Base-by-base conservation (phyloP, 2,113 vertebrate genomes). In the Opisthocomus hoazin region DNA sequence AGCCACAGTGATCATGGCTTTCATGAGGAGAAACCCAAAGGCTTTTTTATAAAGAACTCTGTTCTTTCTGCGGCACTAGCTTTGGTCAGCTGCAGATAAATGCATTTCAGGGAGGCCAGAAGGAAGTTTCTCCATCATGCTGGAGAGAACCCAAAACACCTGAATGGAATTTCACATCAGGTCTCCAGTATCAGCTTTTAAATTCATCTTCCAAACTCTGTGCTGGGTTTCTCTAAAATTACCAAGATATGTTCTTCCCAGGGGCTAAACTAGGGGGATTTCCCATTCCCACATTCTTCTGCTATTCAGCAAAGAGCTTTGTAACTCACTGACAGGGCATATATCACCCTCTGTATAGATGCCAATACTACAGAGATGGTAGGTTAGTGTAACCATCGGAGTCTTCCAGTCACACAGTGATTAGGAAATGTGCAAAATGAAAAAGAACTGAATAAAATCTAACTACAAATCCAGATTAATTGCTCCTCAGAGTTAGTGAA, bases 231-330 rank as follows among this genome's bases (percentile, higher is more conserved):
- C 70, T 48, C 15, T 87, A 6, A 96, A 93, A 90, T 96, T 23
- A 57, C 37, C n/a, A 88, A 70, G 39, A 87, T 70, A 80, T 66
- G 75, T 93, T 88, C 71, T 83, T 74, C 68, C 88, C 80, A 53
- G 37, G 84, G 84, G 93, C 71, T 84, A 93, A 91, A 90, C 15
- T 56, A 81, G 64, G 85, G 87, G 39, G 30, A 84, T 87, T 96
- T 93, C 39, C 83, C 70, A 45, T 94, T 84, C 73, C 60, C 51
- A 65, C 86, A 93, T 94, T 96, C 64, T 87, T 92, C 36, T 84
- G 65, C 45, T 92, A 36, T 73, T 94, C 29, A 93, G 53, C 32
- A 76, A 90, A 58, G 30, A 84, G 14, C 70, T 85, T 61, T 94
- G n/a, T 63, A 79, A 82, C 8, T 24, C n/a, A n/a, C 48, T 65